phyloP scores from a whole-genome alignment of 2,113 vertebrate genomes.

The Pteropus alecto region DNA sequence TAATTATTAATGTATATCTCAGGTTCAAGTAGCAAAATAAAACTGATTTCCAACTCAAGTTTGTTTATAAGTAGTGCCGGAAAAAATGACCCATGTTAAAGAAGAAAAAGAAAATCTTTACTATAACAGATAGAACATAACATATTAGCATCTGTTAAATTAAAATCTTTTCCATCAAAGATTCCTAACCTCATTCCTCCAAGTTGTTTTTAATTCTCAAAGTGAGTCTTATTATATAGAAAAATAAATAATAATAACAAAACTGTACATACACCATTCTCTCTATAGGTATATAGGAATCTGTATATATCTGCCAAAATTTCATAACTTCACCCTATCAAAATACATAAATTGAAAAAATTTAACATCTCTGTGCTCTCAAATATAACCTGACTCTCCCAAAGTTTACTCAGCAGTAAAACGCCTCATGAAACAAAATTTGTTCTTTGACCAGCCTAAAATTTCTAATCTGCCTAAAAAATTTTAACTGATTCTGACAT shows the following conservation, averaged over 20 bases:
- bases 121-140: not conserved
- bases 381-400: not conserved
- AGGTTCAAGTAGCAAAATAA: not conserved
- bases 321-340: not conserved
- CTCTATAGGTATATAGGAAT: not conserved
- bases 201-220: conserved; percentile 14
- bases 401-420: conserved; percentile 45
- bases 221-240: not conserved
- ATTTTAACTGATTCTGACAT: not conserved
- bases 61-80: not conserved
- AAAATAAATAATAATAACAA: conserved; percentile 4
- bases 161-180: not conserved
- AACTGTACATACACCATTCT: not conserved
- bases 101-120: conserved; percentile 14
- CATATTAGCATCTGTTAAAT: not conserved
- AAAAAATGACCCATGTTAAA: not conserved
- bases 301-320: not conserved
- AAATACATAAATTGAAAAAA: conserved; percentile 30
- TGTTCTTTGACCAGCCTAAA: conserved; percentile 42
- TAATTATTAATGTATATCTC: not conserved
- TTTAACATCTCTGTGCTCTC: conserved; percentile 8
- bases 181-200: not conserved
- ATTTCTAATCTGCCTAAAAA: conserved; percentile 55
- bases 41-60: conserved; percentile 11
- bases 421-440: conserved; percentile 44